Percentiles rank a stretch among this genome's conserved stretches.
Evolutionary conservation across 2,797 vertebrate genomes (phyloP).

Genomic region (Mus spretus): DNA sequence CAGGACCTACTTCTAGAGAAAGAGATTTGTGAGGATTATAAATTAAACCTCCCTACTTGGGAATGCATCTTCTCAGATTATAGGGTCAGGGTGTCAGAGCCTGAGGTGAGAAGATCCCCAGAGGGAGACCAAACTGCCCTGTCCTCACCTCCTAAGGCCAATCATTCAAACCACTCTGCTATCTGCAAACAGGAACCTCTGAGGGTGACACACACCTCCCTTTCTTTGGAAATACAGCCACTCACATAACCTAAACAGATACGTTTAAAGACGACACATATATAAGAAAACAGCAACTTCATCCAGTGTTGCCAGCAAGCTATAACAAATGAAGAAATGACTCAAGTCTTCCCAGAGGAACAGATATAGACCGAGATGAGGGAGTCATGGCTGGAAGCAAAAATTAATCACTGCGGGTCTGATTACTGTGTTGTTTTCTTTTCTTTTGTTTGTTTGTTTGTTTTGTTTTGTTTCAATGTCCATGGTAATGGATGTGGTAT

Average conservation of each 20-base stretch:
- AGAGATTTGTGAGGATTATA: conserved; percentile 74
- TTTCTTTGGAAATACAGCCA: background rate
- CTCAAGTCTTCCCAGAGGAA: background rate
- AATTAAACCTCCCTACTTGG: conserved; percentile 75
- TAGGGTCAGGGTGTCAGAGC: conserved; percentile 73
- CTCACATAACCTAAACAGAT: background rate
- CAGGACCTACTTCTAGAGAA: background rate
- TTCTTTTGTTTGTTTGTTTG: conserved; percentile 12
- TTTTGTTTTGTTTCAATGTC: conserved; percentile 6
- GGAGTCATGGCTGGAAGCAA: background rate
- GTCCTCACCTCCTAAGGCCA: conserved; percentile 77
- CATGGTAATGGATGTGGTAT: background rate
- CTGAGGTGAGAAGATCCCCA: conserved; percentile 64
- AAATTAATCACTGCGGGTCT: background rate
- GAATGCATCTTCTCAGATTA: conserved; percentile 76
- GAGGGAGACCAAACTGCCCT: conserved; percentile 77
- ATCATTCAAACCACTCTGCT: conserved; percentile 52
- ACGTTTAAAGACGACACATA: background rate
- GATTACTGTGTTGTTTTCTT: background rate
- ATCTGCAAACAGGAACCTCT: conserved; percentile 80
- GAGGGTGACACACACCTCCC: background rate
- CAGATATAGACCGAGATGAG: background rate
- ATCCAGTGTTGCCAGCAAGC: background rate
- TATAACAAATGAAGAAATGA: background rate
- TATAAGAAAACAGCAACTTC: background rate